Base-by-base conservation (phyloP, 2,888 invertebrate species). In the Sepioteuthis lessoniana region DNA sequence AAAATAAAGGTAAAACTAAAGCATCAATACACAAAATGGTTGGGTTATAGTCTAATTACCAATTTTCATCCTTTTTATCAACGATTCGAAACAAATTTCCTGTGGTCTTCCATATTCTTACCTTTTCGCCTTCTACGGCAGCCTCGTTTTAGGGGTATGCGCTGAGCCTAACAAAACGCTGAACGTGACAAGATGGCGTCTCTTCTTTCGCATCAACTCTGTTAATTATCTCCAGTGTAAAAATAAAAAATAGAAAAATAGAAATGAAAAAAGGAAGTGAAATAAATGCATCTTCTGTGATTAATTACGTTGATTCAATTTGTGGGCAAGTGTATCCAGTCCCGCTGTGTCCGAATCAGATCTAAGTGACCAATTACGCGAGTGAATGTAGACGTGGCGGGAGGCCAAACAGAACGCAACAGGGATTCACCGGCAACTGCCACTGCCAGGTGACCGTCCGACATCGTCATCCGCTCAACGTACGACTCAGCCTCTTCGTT, bases 101-200 rank as follows among this genome's bases (percentile, higher is more conserved):
- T n/a, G 76, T 76, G n/a, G n/a, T 76, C n/a, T n/a, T 76, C 76
- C 76, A 35, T 76, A 35, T 76, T n/a, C n/a, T 76, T 76, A 76
- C 76, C n/a, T 76, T 76, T n/a, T n/a, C 76, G 76, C n/a, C n/a
- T 76, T 76, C n/a, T 21, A 55, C 55, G 55, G 25, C 25, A 55
- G 55, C 55, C 55, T 55, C 55, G 55, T 55, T 55, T 55, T 55
- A 25, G 55, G 55, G 55, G 55, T 5, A 25, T n/a, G n/a, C 76
- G 19, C 35, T n/a, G n/a, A 76, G 76, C 19, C 76, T 76, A 16
- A 76, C 76, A 76, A 76, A 76, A 76, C 76, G 76, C 76, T 76
- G 76, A 76, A 76, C 76, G 76, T 76, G 76, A 76, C 76, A 76
- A 76, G 76, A 76, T 76, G 76, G 76, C 76, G n/a, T 76, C 76